phyloP scores from a whole-genome alignment of 1,140 invertebrate species.

The Tyrophagus putrescentiae region DNA sequence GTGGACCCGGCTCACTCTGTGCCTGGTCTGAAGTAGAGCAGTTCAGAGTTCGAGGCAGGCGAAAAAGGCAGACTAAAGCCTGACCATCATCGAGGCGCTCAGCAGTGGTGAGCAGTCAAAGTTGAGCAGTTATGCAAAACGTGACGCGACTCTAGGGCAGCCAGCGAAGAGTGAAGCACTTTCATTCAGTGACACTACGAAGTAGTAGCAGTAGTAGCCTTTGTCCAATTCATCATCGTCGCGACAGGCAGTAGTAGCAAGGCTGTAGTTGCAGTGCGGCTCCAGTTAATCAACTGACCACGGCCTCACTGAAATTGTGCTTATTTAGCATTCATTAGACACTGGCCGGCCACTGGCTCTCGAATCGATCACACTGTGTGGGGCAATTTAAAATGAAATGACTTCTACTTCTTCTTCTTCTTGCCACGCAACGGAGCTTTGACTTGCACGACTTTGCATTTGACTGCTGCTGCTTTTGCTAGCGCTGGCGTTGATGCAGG shows the following conservation, averaged over 20 bases:
- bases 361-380: conserved; percentile 12
- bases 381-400: conserved; percentile 9
- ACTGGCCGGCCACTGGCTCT: not conserved
- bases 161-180: too few relatives aligned
- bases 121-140: conserved; percentile 6
- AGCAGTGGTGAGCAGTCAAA: not conserved
- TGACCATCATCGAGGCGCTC: not conserved
- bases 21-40: too few relatives aligned
- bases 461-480: too few relatives aligned
- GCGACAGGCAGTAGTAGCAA: too few relatives aligned
- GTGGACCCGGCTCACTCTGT: too few relatives aligned
- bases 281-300: conserved; percentile 7
- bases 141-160: not conserved
- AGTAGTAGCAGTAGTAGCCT: not conserved
- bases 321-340: conserved; percentile 16
- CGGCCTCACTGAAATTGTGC: not conserved
- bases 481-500: too few relatives aligned
- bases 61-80: too few relatives aligned
- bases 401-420: too few relatives aligned
- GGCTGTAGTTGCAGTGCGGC: too few relatives aligned
- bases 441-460: too few relatives aligned
- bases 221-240: not conserved
- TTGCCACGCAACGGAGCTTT: too few relatives aligned
- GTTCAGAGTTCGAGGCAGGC: too few relatives aligned
- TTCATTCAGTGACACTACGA: not conserved